Evolutionary conservation across 1,140 invertebrate species (phyloP), one percentile per base, ranked within the genome.

Genomic region (Calliopsis andreniformis): DNA sequence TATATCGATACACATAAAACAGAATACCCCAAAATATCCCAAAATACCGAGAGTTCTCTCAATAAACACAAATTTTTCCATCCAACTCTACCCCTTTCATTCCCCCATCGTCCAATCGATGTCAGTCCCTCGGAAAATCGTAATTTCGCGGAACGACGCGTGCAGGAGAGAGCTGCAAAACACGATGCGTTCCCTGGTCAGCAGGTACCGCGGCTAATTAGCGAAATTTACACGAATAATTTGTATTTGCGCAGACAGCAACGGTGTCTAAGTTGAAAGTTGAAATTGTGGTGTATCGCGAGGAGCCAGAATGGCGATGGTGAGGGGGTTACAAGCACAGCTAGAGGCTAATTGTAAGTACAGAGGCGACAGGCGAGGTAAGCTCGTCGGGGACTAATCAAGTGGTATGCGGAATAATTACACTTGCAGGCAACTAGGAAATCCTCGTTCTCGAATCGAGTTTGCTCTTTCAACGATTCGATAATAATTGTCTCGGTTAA

Each of bases 331-430:
- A 25, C 25, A n/a, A n/a, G 25, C n/a, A 28, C 0, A 32, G 30
- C 63, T 8, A 4, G 10, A 1, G 12, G 53, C 12, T 3, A n/a
- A n/a, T n/a, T n/a, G 18, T 18, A 45, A 69, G 39, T 18, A 12
- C n/a, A 12, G 5, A 23, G 45, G n/a, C n/a, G n/a, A 28, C 35
- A 1, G 3, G 28, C 7, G n/a, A n/a, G 56, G 7, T 28, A 12
- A 70, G 42, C 67, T 58, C 39, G 59, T 39, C 18, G 14, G 56
- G 32, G 58, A 70, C 69, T 75, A 83, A 83, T 83, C 63, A 83
- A 78, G 59, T 76, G 68, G 79, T 58, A 71, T 61, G 79, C 55
- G 70, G 76, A 78, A 83, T 81, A 81, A 81, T 83, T 81, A 76
- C 55, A 55, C 76, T 75, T 53, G 43, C 59, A 20, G 12, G 58